A percentile compares a stretch with the other conserved stretches of the same genome.
phyloP scores from a whole-genome alignment of 2,888 invertebrate species.

The Philaethria dido region DNA sequence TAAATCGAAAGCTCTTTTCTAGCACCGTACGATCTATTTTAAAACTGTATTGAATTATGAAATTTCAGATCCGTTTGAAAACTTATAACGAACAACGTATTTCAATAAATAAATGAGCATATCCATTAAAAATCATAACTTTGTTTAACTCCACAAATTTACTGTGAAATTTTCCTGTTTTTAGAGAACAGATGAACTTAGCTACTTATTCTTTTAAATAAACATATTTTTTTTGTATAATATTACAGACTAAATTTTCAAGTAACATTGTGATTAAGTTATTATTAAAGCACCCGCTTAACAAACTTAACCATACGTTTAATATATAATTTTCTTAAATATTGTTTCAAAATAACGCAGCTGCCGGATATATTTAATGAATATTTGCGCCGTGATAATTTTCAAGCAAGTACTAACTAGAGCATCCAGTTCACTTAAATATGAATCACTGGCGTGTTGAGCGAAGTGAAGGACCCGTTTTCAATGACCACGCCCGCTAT shows the following conservation, averaged over 20 bases:
- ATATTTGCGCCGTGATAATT: background rate
- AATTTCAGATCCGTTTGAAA: background rate
- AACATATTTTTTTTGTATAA: no score
- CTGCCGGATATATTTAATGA: constrained; percentile 11
- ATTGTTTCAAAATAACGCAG: background rate
- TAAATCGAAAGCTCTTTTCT: background rate
- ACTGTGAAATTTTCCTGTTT: no score
- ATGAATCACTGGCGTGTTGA: constrained; percentile 22
- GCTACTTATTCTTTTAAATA: no score
- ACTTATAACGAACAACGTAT: background rate
- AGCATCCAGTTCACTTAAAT: constrained; percentile 1
- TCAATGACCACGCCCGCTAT: constrained; percentile 18
- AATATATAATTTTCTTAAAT: constrained; percentile 5
- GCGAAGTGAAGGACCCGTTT: constrained; percentile 20
- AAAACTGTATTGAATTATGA: background rate
- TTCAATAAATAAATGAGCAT: background rate
- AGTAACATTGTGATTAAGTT: background rate
- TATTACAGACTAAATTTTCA: background rate
- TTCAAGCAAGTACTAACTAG: background rate
- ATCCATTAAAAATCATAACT: no score
- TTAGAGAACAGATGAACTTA: no score
- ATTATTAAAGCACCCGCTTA: background rate
- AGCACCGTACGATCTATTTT: background rate
- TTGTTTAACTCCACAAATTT: background rate
- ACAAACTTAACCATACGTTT: background rate